Base-by-base conservation (phyloP, 2,888 invertebrate species). In the Chrysomela aeneicollis region DNA sequence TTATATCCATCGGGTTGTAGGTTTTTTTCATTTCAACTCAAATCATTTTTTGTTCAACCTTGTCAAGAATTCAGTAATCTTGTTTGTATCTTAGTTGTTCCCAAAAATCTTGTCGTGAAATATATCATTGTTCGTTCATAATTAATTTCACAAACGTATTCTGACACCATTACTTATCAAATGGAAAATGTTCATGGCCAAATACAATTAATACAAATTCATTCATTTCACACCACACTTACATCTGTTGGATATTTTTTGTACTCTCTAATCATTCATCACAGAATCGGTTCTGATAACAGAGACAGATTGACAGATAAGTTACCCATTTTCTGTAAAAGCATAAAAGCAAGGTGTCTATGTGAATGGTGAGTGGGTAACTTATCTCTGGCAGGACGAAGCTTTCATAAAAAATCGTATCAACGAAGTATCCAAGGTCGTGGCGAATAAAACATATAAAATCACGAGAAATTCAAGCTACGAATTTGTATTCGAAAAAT, bases 11-110 rank as follows among this genome's bases (percentile, higher is more conserved):
- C 74, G 83, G 80, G 81, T 83, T 85, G 76, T 84, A 85, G 73
- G 80, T 80, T 79, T 84, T 86, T 84, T 85, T 87, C 87, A 87
- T 85, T 77, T 84, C 83, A 82, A 82, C 81, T 85, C 85, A 85
- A 85, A 77, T 80, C 83, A 75, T 75, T 78, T 71, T 26, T 63
- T 75, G 77, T 66, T 61, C 78, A 79, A 74, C 77, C 77, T 79
- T 79, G 82, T 83, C 83, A 83, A 82, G 83, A 83, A 79, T 82
- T 82, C 74, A 80, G 77, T 61, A 77, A 77, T 74, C 75, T 77
- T 74, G 77, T 76, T 71, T 69, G 77, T 73, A 76, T 74, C 74
- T 71, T 74, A 62, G 72, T 73, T 59, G 71, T 73, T 74, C 77
- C 72, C 76, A 74, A 72, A 74, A 70, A 74, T 73, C 76, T 73